Evolutionary conservation across 1,140 invertebrate genomes (phyloP).

Genomic region (Notospermus geniculatus): DNA sequence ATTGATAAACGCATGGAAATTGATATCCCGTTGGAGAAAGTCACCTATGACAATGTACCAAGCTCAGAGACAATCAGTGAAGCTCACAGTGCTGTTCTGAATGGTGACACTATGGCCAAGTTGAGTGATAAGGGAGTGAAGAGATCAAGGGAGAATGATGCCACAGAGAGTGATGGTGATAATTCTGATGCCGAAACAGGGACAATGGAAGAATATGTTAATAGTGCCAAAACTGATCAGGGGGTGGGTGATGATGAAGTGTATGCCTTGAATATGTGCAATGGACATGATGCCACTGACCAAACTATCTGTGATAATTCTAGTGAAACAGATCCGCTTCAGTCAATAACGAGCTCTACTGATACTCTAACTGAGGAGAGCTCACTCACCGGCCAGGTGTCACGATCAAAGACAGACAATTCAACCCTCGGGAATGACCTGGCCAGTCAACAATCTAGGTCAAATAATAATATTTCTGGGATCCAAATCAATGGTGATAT

Average conservation of each 20-base stretch:
- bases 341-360: conserved; percentile 57
- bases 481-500: too few relatives aligned
- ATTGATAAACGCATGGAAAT: neutral
- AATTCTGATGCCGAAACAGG: neutral
- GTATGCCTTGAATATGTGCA: conserved; percentile 12
- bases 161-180: conserved; percentile 6
- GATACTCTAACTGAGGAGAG: conserved; percentile 56
- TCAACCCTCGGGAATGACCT: neutral
- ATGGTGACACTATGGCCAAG: too few relatives aligned
- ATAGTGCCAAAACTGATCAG: conserved; percentile 1
- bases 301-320: conserved; percentile 15
- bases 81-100: too few relatives aligned
- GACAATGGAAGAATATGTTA: neutral
- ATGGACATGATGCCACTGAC: conserved; percentile 19
- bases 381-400: conserved; percentile 2
- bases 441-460: too few relatives aligned
- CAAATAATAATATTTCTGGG: too few relatives aligned
- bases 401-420: conserved; percentile 11
- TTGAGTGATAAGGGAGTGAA: conserved; percentile 2
- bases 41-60: too few relatives aligned
- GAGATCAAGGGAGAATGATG: neutral
- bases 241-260: neutral
- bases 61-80: too few relatives aligned
- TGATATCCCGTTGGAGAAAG: neutral
- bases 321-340: conserved; percentile 17